A percentile compares a stretch with the other conserved stretches of the same genome.
phyloP scores from a whole-genome alignment of 2,888 invertebrate genomes.

The Drosophila crucigera region DNA sequence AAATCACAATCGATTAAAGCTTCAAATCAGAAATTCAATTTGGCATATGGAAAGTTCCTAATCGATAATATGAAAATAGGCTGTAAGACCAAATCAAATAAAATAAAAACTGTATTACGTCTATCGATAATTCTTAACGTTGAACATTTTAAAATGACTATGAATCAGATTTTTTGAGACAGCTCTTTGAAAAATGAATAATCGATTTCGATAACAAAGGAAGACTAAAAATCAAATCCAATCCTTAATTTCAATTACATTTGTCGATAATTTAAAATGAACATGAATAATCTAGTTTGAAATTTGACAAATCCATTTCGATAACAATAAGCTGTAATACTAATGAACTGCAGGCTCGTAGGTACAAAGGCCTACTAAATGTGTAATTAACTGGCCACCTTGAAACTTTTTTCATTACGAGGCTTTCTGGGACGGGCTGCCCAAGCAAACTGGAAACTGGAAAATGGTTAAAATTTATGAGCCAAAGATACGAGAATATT shows the following conservation, averaged over 20 bases:
- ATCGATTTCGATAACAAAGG: neutral
- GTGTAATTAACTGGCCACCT: constrained; percentile 66
- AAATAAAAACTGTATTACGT: neutral
- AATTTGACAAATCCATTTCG: neutral
- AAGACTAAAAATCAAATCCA: neutral
- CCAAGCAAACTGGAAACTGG: constrained; percentile 19
- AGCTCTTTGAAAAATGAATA: neutral
- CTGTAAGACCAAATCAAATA: neutral
- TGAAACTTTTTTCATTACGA: constrained; percentile 59
- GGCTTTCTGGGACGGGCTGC: constrained; percentile 8
- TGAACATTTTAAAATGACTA: neutral
- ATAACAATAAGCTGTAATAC: constrained; percentile 2
- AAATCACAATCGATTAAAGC: neutral
- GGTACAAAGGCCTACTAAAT: constrained; percentile 22
- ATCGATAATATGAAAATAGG: neutral
- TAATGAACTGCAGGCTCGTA: constrained; percentile 26
- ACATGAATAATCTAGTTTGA: too few relatives aligned
- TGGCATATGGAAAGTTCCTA: neutral
- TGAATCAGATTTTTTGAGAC: too few relatives aligned
- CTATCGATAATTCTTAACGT: neutral
- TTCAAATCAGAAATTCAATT: neutral
- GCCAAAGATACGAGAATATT: constrained; percentile 63
- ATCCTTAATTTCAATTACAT: neutral
- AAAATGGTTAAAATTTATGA: constrained; percentile 72
- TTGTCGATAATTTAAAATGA: neutral